A percentile compares a stretch with the other conserved stretches of the same genome.
phyloP scores from a whole-genome alignment of 2,888 invertebrate species.

The Drosophila gaucha region DNA sequence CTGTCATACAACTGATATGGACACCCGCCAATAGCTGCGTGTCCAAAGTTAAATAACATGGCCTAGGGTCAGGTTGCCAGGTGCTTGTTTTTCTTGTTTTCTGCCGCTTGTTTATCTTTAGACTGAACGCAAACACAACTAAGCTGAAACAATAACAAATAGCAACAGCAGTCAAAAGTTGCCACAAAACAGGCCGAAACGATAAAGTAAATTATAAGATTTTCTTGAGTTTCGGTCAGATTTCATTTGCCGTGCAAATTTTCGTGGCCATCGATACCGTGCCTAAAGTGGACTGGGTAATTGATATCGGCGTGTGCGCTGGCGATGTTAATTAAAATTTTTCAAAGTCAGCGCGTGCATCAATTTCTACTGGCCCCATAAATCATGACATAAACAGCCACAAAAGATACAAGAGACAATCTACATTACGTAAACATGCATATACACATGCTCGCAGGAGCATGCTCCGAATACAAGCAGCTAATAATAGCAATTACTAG shows the following conservation, averaged over 20 bases:
- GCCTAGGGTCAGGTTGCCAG: slow-evolving; percentile 62
- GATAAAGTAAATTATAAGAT: slow-evolving; percentile 68
- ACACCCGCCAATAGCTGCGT: slow-evolving; percentile 62
- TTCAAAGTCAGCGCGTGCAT: slow-evolving; percentile 56
- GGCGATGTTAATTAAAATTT: slow-evolving; percentile 72
- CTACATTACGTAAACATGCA: neutral
- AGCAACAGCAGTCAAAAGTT: slow-evolving; percentile 53
- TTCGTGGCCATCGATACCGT: slow-evolving; percentile 29
- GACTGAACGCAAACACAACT: slow-evolving; percentile 70
- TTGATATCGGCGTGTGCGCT: slow-evolving; percentile 53
- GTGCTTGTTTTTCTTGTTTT: slow-evolving; percentile 41
- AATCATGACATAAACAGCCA: slow-evolving; percentile 74
- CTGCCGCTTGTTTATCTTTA: slow-evolving; percentile 64
- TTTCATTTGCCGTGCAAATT: slow-evolving; percentile 50
- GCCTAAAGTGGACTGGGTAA: slow-evolving; percentile 53
- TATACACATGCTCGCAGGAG: neutral
- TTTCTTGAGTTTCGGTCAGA: slow-evolving; percentile 38
- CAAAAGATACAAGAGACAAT: slow-evolving; percentile 10
- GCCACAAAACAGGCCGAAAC: slow-evolving; percentile 30
- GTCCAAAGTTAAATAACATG: slow-evolving; percentile 69
- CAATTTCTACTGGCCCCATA: slow-evolving; percentile 41
- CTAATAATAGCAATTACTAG: slow-evolving; percentile 63
- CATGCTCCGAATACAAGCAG: slow-evolving; percentile 1
- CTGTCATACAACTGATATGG: slow-evolving; percentile 54
- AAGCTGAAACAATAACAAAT: slow-evolving; percentile 59